These are phyloP conservation scores for Platanista minor DNA, from an alignment of 2,113 vertebrate species.

Conservation along the genomic window DNA sequence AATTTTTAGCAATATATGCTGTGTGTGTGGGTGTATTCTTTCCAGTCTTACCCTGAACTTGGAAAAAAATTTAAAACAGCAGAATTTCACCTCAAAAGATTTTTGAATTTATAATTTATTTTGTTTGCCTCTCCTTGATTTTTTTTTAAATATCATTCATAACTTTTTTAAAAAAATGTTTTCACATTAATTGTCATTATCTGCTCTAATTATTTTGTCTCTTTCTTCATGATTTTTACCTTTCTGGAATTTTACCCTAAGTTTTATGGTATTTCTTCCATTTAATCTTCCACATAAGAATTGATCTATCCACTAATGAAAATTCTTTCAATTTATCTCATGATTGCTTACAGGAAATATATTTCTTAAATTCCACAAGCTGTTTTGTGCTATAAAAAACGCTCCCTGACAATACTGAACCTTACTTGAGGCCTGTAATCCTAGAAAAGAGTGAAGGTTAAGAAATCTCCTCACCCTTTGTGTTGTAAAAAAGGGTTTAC, in stretches of 20 bases:
- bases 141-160: neutral
- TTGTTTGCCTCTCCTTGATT: neutral
- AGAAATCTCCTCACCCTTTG: neutral
- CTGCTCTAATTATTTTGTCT: neutral
- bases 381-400: neutral
- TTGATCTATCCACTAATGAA: neutral
- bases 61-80: neutral
- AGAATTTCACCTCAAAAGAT: neutral
- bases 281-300: neutral
- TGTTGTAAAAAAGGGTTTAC: neutral
- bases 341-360: neutral
- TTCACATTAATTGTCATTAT: neutral
- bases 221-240: neutral
- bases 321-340: neutral
- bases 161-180: neutral
- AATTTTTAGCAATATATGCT: neutral
- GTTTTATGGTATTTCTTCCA: neutral
- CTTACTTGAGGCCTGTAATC: neutral
- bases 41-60: neutral
- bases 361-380: neutral
- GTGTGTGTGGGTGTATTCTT: neutral
- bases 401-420: neutral
- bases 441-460: neutral
- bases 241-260: neutral
- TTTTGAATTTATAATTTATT: neutral